phyloP scores from a whole-genome alignment of 2,888 invertebrate species.

The Oscheius sp. region DNA sequence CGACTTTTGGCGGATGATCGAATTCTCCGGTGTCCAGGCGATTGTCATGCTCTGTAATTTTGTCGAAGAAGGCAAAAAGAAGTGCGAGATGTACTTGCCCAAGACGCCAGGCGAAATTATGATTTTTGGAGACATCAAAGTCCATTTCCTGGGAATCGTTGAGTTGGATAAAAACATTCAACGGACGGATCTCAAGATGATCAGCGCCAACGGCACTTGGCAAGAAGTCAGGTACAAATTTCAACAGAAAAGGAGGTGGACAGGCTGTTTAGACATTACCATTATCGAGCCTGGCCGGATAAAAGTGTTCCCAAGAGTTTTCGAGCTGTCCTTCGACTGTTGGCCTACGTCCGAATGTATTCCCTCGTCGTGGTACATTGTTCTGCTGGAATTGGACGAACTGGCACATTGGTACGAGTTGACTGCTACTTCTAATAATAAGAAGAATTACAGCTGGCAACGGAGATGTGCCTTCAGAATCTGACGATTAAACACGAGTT shows the following conservation, averaged over 20 bases:
- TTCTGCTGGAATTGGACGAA: not conserved
- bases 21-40: constrained; percentile 40
- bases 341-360: not conserved
- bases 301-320: not conserved
- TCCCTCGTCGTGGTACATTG: not conserved
- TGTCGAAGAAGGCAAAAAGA: constrained; percentile 43
- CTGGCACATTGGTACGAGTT: not conserved
- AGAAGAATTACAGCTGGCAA: no score
- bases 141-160: not conserved
- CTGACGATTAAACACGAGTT: not conserved
- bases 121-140: not conserved
- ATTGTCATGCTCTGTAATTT: constrained; percentile 50
- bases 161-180: not conserved
- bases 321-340: not conserved
- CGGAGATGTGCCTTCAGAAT: not conserved
- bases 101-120: not conserved
- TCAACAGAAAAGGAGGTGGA: not conserved
- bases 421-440: no score
- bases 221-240: not conserved
- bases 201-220: not conserved
- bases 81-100: constrained; percentile 47
- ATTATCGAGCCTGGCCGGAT: constrained; percentile 10
- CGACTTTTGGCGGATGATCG: constrained; percentile 53
- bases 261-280: not conserved
- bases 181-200: not conserved